These are phyloP conservation scores for Phylloscopus trochiloides DNA, from an alignment of 2,113 vertebrate species.

Conservation along the genomic window DNA sequence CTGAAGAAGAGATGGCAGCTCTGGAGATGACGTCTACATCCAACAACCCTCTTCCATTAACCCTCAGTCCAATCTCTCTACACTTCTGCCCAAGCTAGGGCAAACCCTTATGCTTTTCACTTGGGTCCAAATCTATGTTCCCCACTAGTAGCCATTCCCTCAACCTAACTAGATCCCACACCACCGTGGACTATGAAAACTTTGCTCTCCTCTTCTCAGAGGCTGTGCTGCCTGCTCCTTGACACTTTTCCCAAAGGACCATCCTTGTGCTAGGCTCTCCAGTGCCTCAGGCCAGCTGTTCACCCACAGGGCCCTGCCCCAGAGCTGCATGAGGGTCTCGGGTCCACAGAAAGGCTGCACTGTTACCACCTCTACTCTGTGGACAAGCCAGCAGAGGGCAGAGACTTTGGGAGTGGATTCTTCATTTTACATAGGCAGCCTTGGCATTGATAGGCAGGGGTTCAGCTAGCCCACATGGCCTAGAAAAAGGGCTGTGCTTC, in stretches of 20 bases:
- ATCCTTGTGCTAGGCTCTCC: not conserved
- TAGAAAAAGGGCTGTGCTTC: not conserved
- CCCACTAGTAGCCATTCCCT: not conserved
- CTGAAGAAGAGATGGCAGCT: slow-evolving; percentile 23
- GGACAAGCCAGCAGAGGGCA: not conserved
- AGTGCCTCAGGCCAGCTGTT: not conserved
- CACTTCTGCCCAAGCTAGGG: not conserved
- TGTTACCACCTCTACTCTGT: not conserved
- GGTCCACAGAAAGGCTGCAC: not conserved
- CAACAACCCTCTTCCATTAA: not conserved
- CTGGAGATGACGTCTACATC: not conserved
- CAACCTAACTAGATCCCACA: not conserved
- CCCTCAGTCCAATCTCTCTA: not conserved
- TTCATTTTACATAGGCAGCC: not conserved
- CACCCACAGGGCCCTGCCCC: too few species aligned
- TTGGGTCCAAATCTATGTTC: not conserved
- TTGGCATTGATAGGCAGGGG: not conserved
- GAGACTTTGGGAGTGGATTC: not conserved
- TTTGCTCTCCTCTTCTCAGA: not conserved
- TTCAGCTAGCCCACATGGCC: not conserved
- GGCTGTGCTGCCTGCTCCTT: not conserved
- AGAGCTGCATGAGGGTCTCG: not conserved
- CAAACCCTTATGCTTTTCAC: not conserved
- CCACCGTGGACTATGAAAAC: not conserved
- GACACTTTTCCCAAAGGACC: not conserved